Evolutionary conservation across 1,140 invertebrate genomes (phyloP), one percentile per base, ranked within the genome.

Genomic region (Drosophila pandora): DNA sequence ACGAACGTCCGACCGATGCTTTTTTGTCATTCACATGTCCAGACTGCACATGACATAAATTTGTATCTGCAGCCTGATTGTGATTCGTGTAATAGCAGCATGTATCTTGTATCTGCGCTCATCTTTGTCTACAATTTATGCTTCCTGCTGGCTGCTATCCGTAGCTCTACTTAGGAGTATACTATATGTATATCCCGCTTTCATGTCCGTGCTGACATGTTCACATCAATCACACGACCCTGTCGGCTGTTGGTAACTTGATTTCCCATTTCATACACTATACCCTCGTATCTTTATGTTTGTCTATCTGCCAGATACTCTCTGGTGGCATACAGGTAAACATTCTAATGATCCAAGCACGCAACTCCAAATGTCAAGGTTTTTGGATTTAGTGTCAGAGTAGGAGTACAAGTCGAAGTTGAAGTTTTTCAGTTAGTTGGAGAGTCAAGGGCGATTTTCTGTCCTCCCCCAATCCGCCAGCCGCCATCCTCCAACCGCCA

Each of bases 71-170:
- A 76, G 65, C 76, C 76, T 53, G 76, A 55, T 74, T 56, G 58
- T 75, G 71, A 56, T 74, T 74, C 59, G 68, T 76, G 77, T 71
- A 80, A 76, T 80, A 52, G 60, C 78, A 67, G 43, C 73, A 45
- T 75, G 55, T 75, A 54, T 67, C 61, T 75, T 74, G 70, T 68
- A 57, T 79, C 60, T 64, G 53, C 60, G 59, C 75, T 79, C 79
- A 83, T 83, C 76, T 84, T 79, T 80, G 72, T 65, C 81, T 85
- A 70, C 56, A 87, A 85, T 85, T 87, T 78, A 81, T 87, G 77
- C 77, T 85, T 85, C 77, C 82, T 85, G 81, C 71, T 34, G 13
- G 8, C 34, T 9, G 32, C 30, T 5, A 25, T 8, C 43, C 57
- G 23, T 48, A 34, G 6, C 28, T 52, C 34, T 39, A 47, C 6